These are phyloP conservation scores for Harpagus bidentatus DNA, from an alignment of 2,113 vertebrate species.

Conservation along the genomic window DNA sequence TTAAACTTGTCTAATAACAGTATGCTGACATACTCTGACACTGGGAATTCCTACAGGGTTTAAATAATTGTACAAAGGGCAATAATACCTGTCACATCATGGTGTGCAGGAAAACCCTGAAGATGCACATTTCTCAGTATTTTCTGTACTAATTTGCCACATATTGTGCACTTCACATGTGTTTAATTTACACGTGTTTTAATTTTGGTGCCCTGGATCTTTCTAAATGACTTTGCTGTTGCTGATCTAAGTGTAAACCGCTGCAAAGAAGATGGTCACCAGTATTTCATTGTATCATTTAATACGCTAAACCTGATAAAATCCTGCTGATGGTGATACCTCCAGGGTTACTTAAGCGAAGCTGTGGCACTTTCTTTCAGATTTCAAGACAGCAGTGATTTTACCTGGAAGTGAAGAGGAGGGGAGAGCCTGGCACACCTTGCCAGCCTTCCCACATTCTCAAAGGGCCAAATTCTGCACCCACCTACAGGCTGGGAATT, in stretches of 20 bases:
- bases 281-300: neutral
- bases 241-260: neutral
- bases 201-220: conserved; percentile 46
- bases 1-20: conserved; percentile 88
- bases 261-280: conserved; percentile 22
- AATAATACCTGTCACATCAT: conserved; percentile 77
- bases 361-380: neutral
- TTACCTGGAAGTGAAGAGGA: neutral
- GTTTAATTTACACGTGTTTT: conserved; percentile 74
- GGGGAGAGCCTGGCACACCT: neutral
- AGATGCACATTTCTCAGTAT: conserved; percentile 60
- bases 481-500: neutral
- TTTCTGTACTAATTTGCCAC: conserved; percentile 72
- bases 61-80: conserved; percentile 77
- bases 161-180: conserved; percentile 59
- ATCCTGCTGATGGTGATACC: neutral
- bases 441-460: neutral
- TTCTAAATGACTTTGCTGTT: conserved; percentile 32
- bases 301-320: conserved; percentile 35
- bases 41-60: conserved; percentile 79
- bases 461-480: neutral
- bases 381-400: neutral
- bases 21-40: conserved; percentile 81
- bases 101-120: conserved; percentile 45
- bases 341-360: conserved; percentile 12